A percentile compares a stretch with the other conserved stretches of the same genome.
Evolutionary conservation across 2,888 invertebrate species (phyloP).

Genomic region (Ferdinandea cuprea): DNA sequence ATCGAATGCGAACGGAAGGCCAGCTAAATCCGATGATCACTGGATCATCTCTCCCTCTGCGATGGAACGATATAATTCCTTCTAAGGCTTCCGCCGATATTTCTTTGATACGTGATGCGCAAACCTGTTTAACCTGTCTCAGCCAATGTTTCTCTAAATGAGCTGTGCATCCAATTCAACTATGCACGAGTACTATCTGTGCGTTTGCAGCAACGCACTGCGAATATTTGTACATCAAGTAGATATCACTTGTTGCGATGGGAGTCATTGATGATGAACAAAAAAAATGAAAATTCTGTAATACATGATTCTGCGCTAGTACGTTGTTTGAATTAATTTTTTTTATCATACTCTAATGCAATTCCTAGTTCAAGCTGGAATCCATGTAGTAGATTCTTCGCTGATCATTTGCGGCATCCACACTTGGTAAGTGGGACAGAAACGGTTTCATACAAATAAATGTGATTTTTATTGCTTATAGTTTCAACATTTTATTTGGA

Average conservation of each 20-base stretch:
- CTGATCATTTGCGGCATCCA: conserved; percentile 11
- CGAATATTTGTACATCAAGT: conserved; percentile 24
- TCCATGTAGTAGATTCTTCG: conserved; percentile 27
- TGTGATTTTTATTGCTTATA: conserved; percentile 22
- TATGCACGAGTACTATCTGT: not conserved
- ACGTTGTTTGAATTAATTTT: conserved; percentile 37
- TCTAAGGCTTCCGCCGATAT: conserved; percentile 65
- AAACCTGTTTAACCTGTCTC: conserved; percentile 63
- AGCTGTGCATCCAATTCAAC: conserved; percentile 21
- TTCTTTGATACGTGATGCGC: conserved; percentile 26
- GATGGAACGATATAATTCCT: conserved; percentile 58
- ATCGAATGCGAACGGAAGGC: conserved; percentile 50
- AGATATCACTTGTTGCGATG: conserved; percentile 37
- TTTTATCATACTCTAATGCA: conserved; percentile 27
- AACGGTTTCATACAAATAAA: conserved; percentile 36
- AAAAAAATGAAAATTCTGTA: conserved; percentile 9
- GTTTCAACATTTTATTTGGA: conserved; percentile 1
- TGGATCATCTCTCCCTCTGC: conserved; percentile 66
- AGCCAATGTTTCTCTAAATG: conserved; percentile 58
- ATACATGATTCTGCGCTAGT: conserved; percentile 23
- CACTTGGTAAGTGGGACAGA: conserved; percentile 44
- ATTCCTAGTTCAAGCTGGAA: conserved; percentile 43
- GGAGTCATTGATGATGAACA: conserved; percentile 19
- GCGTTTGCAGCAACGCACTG: conserved; percentile 17
- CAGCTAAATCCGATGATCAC: conserved; percentile 53